Evolutionary conservation across 2,888 invertebrate genomes (phyloP).

Genomic region (Ceriagrion tenellum): DNA sequence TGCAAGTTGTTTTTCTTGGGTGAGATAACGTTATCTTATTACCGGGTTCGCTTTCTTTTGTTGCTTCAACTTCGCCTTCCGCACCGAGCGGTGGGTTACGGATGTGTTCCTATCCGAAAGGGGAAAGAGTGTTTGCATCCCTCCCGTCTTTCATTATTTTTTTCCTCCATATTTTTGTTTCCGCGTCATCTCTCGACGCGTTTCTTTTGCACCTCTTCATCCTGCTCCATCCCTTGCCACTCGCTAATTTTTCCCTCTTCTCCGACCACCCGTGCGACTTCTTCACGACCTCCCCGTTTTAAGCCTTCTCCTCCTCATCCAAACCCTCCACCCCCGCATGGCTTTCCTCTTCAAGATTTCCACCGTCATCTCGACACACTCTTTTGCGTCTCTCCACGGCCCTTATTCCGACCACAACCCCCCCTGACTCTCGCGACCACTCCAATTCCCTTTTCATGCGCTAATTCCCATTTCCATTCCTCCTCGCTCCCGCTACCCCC

Average conservation of each 20-base stretch:
- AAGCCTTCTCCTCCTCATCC: not conserved
- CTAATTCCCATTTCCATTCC: slow-evolving; percentile 7
- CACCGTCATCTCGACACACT: not conserved
- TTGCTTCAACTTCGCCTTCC: not conserved
- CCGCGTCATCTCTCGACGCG: not conserved
- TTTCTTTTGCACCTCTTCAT: not conserved
- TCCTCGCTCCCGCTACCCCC: not conserved
- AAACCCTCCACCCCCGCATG: not conserved
- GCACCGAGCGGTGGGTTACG: not conserved
- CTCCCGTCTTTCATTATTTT: not conserved
- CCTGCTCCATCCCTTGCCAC: not conserved
- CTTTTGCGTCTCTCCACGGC: not conserved
- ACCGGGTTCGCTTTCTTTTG: not conserved
- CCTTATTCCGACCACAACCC: not conserved
- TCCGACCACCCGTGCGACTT: not conserved
- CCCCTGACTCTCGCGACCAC: not conserved
- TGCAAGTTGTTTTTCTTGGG: not conserved
- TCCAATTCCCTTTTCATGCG: slow-evolving; percentile 19
- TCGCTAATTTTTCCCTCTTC: not conserved
- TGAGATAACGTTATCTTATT: not conserved
- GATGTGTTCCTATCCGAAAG: not conserved
- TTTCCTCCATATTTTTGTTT: not conserved
- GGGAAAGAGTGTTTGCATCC: not conserved
- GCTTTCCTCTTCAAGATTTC: not conserved
- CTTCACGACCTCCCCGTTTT: not conserved